These are phyloP conservation scores for Bedellia somnulentella DNA, from an alignment of 2,888 invertebrate genomes.

Conservation along the genomic window DNA sequence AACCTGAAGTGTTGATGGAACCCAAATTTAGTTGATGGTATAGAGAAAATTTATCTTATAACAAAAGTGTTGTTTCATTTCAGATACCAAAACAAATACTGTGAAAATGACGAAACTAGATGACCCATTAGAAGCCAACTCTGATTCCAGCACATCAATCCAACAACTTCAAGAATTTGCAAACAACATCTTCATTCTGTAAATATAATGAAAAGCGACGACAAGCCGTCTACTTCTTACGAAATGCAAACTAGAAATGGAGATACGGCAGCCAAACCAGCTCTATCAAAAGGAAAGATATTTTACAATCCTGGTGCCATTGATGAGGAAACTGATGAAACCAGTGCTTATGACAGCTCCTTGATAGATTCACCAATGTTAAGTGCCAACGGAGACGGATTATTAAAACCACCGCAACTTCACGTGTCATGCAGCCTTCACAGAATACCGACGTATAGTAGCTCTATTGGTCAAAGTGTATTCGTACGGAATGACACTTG, in stretches of 20 bases:
- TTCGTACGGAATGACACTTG: conserved; percentile 57
- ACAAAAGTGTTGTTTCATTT: too few relatives aligned
- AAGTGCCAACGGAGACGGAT: conserved; percentile 21
- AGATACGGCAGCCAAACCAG: too few relatives aligned
- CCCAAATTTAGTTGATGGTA: too few relatives aligned
- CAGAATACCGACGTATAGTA: conserved; percentile 62
- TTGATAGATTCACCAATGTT: conserved; percentile 46
- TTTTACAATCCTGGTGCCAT: conserved; percentile 49
- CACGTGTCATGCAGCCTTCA: conserved; percentile 50
- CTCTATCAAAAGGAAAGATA: conserved; percentile 50
- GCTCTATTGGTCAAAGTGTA: conserved; percentile 61
- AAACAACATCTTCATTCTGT: too few relatives aligned
- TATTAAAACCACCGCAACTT: conserved; percentile 31
- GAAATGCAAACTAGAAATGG: conserved; percentile 37
- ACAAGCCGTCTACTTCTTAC: conserved; percentile 28
- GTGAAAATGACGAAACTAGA: too few relatives aligned
- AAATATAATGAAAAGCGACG: conserved; percentile 18
- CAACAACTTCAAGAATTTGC: too few relatives aligned
- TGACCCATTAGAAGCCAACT: too few relatives aligned
- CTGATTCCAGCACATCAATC: too few relatives aligned
- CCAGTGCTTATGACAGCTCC: conserved; percentile 46
- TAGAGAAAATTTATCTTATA: too few relatives aligned
- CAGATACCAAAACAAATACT: too few relatives aligned
- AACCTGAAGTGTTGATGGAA: too few relatives aligned
- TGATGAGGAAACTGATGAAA: conserved; percentile 49